Evolutionary conservation across 2,113 vertebrate genomes (phyloP).

Genomic region (Archilochus colubris): DNA sequence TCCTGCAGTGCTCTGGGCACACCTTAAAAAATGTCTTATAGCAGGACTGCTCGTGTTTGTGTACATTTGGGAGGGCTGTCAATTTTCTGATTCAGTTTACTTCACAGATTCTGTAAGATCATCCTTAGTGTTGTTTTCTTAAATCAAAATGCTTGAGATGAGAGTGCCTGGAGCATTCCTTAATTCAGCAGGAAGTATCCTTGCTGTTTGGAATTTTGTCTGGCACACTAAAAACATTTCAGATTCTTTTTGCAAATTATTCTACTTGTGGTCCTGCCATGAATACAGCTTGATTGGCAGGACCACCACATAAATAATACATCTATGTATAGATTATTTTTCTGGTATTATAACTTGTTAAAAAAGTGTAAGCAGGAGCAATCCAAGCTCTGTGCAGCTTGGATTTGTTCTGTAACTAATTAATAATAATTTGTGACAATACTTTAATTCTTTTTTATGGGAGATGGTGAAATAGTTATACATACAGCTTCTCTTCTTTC

Average conservation of each 20-base stretch:
- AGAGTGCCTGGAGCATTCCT: background rate
- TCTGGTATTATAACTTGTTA: too few species aligned
- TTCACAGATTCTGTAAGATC: background rate
- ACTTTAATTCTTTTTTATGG: background rate
- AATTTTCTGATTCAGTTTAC: background rate
- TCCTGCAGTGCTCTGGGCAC: background rate
- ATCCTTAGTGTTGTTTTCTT: background rate
- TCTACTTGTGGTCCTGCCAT: background rate
- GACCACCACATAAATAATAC: rapidly evolving
- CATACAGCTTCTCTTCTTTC: background rate
- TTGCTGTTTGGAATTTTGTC: background rate
- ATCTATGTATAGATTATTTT: rapidly evolving
- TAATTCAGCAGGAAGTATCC: background rate
- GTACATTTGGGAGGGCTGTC: background rate
- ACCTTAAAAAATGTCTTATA: background rate
- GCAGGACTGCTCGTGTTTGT: background rate
- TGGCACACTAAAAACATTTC: background rate
- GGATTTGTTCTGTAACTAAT: background rate
- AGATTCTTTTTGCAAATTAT: background rate
- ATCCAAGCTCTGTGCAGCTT: too few species aligned
- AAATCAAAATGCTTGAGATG: background rate
- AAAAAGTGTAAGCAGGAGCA: too few species aligned
- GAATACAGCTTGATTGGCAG: background rate
- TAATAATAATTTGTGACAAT: background rate
- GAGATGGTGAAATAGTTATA: background rate